Percentiles rank a stretch among this genome's conserved stretches.
phyloP scores from a whole-genome alignment of 2,797 vertebrate species.

The Chelidonichthys spinosus region DNA sequence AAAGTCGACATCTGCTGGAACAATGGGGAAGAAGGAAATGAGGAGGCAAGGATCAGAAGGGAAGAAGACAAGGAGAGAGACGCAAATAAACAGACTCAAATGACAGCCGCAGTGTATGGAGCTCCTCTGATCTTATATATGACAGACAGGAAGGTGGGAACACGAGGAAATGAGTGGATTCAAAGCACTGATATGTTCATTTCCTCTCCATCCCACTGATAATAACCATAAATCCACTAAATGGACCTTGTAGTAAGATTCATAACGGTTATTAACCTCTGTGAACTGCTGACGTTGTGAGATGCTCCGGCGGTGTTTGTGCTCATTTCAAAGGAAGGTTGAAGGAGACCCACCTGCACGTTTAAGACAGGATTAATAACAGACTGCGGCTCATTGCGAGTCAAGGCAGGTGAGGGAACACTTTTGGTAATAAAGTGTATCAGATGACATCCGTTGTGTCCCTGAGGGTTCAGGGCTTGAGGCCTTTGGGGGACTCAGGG shows the following conservation, averaged over 20 bases:
- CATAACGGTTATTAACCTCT: no score
- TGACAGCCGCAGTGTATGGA: constrained; percentile 30
- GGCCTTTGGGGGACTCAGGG: no score
- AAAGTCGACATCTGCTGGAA: constrained; percentile 31
- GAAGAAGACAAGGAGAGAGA: constrained; percentile 10
- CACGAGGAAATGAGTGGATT: constrained; percentile 7
- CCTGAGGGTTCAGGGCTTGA: no score
- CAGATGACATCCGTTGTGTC: no score
- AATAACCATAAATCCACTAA: background rate
- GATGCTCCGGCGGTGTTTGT: no score
- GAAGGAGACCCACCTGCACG: background rate
- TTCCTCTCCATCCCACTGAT: background rate
- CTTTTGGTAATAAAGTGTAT: no score
- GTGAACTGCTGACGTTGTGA: no score
- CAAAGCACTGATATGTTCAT: constrained; percentile 3
- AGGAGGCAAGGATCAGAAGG: constrained; percentile 16
- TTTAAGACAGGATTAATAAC: background rate
- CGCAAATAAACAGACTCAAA: constrained; percentile 36
- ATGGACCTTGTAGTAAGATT: background rate
- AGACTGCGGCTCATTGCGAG: background rate
- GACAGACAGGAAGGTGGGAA: constrained; percentile 27
- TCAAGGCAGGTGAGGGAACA: no score
- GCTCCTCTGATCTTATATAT: constrained; percentile 30
- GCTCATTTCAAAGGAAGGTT: background rate
- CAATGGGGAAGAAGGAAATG: constrained; percentile 14